These are phyloP conservation scores for Conus ventricosus DNA, from an alignment of 1,140 invertebrate species.

Conservation along the genomic window DNA sequence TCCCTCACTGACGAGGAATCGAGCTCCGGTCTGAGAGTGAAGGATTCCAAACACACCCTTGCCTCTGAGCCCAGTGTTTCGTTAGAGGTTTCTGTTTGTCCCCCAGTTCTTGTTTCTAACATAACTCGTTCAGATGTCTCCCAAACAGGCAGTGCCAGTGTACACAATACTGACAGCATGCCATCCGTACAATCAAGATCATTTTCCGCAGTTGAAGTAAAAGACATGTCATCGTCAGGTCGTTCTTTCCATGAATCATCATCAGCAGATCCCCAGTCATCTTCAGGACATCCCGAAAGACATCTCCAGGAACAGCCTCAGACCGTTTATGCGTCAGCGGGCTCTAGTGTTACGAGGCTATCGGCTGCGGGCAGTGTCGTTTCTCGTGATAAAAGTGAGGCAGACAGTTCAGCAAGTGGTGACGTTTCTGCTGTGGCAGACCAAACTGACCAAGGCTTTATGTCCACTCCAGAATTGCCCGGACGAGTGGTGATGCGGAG, in stretches of 20 bases:
- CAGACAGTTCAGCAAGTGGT: background rate
- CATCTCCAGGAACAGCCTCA: background rate
- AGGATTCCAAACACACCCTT: background rate
- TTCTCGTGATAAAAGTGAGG: background rate
- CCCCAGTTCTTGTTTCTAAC: background rate
- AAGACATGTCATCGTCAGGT: too few species aligned
- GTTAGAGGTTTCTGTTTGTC: background rate
- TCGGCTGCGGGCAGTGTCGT: background rate
- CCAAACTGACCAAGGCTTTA: background rate
- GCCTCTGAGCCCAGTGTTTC: background rate
- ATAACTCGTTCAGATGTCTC: background rate
- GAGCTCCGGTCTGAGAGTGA: constrained; percentile 18
- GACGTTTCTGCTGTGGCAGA: background rate
- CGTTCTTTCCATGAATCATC: background rate
- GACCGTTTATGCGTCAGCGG: background rate
- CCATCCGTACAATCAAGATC: background rate
- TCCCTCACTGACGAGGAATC: constrained; percentile 40
- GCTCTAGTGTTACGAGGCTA: background rate
- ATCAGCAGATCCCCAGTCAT: background rate
- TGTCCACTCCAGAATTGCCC: background rate
- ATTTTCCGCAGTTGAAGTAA: too few species aligned
- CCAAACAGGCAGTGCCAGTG: background rate
- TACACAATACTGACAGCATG: background rate
- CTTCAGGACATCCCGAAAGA: background rate
- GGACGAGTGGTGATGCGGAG: constrained; percentile 3